phyloP scores from a whole-genome alignment of 2,113 vertebrate species.

The Apaloderma vittatum region DNA sequence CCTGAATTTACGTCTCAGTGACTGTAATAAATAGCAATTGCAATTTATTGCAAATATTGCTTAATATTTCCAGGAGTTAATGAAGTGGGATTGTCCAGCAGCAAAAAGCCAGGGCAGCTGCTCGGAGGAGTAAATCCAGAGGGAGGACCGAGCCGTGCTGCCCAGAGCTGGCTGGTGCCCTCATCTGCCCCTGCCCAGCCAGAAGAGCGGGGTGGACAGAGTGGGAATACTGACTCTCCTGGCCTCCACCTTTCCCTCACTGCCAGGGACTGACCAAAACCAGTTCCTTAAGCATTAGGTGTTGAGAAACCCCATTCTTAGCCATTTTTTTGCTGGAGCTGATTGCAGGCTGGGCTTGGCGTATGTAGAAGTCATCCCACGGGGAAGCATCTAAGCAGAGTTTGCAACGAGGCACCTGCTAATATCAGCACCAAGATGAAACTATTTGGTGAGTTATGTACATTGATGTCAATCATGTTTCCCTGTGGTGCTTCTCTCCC shows the following conservation, averaged over 20 bases:
- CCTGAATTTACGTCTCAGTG: not conserved
- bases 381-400: not conserved
- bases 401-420: not conserved
- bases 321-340: not conserved
- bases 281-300: not conserved
- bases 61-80: slow-evolving; percentile 40
- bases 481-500: not conserved
- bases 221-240: not conserved
- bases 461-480: not conserved
- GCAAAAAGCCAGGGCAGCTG: not conserved
- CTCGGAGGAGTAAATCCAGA: not conserved
- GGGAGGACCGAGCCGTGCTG: accelerated
- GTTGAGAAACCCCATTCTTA: not conserved
- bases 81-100: not conserved
- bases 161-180: not conserved
- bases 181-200: not conserved
- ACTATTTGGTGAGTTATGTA: not conserved
- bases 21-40: slow-evolving; percentile 10
- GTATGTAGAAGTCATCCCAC: accelerated
- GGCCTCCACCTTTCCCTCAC: not conserved
- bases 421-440: not conserved
- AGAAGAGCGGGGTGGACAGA: not conserved
- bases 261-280: accelerated
- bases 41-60: not conserved
- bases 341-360: not conserved